Percentiles rank a stretch among this genome's conserved stretches.
phyloP scores from a whole-genome alignment of 2,888 invertebrate genomes.

The Oasisia sp. region DNA sequence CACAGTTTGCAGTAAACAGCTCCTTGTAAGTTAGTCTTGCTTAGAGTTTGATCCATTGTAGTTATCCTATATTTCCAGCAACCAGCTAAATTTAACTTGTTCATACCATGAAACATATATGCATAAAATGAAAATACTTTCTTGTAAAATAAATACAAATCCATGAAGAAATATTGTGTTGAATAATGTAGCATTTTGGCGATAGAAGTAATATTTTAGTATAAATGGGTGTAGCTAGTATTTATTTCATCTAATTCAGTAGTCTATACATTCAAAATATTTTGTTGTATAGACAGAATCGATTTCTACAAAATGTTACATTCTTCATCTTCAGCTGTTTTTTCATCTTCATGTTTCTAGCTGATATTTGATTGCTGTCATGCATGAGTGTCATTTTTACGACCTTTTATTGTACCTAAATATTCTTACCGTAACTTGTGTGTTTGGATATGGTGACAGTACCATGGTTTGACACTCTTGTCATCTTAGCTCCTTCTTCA shows the following conservation, averaged over 20 bases:
- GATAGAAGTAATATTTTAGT: not conserved
- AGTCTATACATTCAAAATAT: no score
- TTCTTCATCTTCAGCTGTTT: not conserved
- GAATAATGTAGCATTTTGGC: not conserved
- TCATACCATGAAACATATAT: no score
- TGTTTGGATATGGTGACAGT: not conserved
- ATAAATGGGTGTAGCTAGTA: not conserved
- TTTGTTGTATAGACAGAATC: not conserved
- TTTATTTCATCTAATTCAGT: not conserved
- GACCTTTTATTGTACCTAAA: not conserved
- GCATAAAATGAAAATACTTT: no score
- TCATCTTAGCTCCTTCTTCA: not conserved
- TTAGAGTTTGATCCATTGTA: not conserved
- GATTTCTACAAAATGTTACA: not conserved
- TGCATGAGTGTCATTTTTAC: constrained; percentile 6
- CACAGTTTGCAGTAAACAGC: not conserved
- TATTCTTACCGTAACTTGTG: not conserved
- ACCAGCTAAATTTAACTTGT: not conserved
- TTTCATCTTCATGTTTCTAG: not conserved
- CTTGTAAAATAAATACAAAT: no score
- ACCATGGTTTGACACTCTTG: not conserved
- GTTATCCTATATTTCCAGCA: not conserved
- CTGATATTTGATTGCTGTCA: not conserved
- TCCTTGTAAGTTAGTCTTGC: not conserved
- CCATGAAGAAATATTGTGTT: not conserved